phyloP scores from a whole-genome alignment of 2,888 invertebrate genomes.

The Perithous albicinctus region DNA sequence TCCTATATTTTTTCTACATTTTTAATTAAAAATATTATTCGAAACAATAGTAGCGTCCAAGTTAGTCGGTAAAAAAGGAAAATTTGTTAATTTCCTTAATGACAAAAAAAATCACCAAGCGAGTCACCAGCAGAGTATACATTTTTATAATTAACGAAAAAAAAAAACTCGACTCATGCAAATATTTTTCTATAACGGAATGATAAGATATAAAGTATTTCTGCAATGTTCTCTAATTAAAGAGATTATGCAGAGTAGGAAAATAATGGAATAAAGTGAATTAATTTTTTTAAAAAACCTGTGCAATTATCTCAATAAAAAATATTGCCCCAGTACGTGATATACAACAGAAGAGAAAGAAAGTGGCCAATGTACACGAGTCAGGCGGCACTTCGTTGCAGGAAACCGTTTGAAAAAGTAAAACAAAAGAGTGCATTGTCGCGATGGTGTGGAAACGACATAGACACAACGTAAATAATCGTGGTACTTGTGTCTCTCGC shows the following conservation, averaged over 20 bases:
- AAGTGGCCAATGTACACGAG: background rate
- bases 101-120: background rate
- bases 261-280: background rate
- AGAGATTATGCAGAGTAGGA: constrained; percentile 14
- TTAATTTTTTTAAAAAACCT: background rate
- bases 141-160: background rate
- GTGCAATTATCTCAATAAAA: background rate
- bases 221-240: background rate
- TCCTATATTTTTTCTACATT: no score
- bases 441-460: constrained; percentile 41
- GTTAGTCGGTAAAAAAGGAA: no score
- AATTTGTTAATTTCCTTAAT: background rate
- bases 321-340: background rate
- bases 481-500: constrained; percentile 40
- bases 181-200: background rate
- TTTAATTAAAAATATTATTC: no score
- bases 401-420: no score
- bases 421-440: constrained; percentile 8
- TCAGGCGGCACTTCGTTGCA: background rate
- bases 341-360: constrained; percentile 3
- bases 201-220: background rate
- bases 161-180: background rate
- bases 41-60: no score
- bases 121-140: background rate
- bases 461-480: constrained; percentile 55